A percentile compares a stretch with the other conserved stretches of the same genome.
These are phyloP conservation scores for Sebastolobus altivelis DNA, from an alignment of 2,797 vertebrate genomes.

Conservation along the genomic window DNA sequence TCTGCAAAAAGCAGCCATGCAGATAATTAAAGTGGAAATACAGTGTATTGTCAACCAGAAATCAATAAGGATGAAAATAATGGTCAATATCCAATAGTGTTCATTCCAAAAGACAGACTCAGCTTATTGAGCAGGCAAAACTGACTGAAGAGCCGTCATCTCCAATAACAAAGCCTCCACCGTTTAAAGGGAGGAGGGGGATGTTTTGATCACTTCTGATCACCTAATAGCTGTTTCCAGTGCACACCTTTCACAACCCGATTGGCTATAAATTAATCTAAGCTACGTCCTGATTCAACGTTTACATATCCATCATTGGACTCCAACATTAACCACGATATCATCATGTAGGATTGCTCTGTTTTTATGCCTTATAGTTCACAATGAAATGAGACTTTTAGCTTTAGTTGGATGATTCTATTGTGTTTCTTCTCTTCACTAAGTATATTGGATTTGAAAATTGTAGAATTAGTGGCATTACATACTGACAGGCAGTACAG, in stretches of 20 bases:
- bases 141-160: slow-evolving; percentile 17
- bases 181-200: not conserved
- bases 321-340: not conserved
- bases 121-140: slow-evolving; percentile 43
- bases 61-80: slow-evolving; percentile 72
- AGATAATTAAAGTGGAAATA: slow-evolving; percentile 81
- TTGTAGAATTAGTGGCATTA: not conserved
- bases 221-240: not conserved
- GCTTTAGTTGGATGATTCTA: not conserved
- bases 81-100: slow-evolving; percentile 68
- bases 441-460: not conserved
- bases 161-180: not conserved
- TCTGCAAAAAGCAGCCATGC: slow-evolving; percentile 75
- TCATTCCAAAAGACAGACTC: slow-evolving; percentile 57
- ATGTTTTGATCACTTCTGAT: not conserved
- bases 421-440: not conserved
- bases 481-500: not conserved
- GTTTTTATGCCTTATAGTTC: not conserved
- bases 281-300: not conserved
- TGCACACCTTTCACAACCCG: not conserved
- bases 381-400: not conserved
- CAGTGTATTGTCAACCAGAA: slow-evolving; percentile 68
- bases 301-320: not conserved
- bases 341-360: not conserved
- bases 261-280: too few relatives aligned